These are phyloP conservation scores for Cossypha dichroa DNA, from an alignment of 2,797 vertebrate genomes.

Conservation along the genomic window DNA sequence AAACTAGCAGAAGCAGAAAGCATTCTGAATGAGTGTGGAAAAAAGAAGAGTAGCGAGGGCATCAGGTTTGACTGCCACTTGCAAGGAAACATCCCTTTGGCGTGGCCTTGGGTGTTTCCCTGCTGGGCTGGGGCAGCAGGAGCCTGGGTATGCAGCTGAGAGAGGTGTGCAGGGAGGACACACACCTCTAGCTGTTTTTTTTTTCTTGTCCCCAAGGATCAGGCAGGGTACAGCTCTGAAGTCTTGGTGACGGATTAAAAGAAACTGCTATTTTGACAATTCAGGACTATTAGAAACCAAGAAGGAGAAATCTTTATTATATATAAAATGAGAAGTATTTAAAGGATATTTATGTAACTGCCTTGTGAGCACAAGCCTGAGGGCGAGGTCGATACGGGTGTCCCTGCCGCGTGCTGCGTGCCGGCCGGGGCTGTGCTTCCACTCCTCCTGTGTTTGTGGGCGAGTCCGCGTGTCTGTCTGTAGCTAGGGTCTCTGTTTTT, in stretches of 20 bases:
- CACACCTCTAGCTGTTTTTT: background rate
- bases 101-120: background rate
- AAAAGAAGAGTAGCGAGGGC: background rate
- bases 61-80: background rate
- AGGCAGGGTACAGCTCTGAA: background rate
- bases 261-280: slow-evolving; percentile 58
- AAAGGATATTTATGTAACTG: slow-evolving; percentile 65
- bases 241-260: slow-evolving; percentile 14
- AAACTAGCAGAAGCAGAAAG: background rate
- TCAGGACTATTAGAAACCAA: slow-evolving; percentile 69
- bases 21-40: background rate
- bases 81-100: background rate
- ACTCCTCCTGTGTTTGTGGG: slow-evolving; percentile 11
- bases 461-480: slow-evolving; percentile 38
- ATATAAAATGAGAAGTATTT: slow-evolving; percentile 66
- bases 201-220: background rate
- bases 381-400: background rate
- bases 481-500: slow-evolving; percentile 61
- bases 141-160: background rate
- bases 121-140: background rate
- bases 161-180: background rate
- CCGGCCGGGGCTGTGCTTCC: slow-evolving; percentile 9
- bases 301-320: slow-evolving; percentile 71
- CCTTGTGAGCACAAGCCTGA: slow-evolving; percentile 55
- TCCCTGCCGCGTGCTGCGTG: background rate